A percentile compares a stretch with the other conserved stretches of the same genome.
Conservation (phyloP, 2,113 vertebrate genomes). For the Eolophus roseicapilla region DNA sequence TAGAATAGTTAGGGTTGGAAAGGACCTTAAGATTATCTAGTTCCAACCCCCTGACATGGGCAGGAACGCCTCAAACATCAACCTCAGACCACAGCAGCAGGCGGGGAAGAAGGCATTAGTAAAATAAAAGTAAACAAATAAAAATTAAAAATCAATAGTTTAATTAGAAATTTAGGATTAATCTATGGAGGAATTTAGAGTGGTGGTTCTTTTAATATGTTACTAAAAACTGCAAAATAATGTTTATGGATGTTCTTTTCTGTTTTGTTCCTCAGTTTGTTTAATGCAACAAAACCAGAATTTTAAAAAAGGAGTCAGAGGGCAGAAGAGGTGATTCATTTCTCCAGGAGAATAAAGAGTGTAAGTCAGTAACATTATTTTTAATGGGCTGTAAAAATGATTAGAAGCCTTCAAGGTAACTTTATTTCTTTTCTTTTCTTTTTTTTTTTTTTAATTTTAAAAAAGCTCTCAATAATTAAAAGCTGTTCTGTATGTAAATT, state of each 20-base stretch:
- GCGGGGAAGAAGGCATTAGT: background rate
- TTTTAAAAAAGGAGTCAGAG: background rate
- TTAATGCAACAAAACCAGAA: background rate
- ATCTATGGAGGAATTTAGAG: background rate
- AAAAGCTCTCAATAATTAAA: background rate
- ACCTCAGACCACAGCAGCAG: background rate
- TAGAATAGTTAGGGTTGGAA: background rate
- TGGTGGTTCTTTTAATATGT: background rate
- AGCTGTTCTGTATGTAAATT: background rate
- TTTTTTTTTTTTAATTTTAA: background rate
- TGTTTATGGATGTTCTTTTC: background rate
- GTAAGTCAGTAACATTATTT: background rate
- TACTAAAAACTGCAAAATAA: background rate
- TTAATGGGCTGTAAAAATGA: background rate
- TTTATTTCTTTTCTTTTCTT: background rate
- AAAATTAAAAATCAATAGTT: background rate
- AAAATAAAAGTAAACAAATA: background rate
- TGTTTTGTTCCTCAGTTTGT: background rate
- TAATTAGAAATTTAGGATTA: background rate
- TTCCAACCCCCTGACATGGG: background rate
- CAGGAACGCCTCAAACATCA: background rate
- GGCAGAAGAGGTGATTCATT: background rate
- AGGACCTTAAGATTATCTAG: background rate
- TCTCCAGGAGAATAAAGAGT: background rate
- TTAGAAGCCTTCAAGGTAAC: background rate